phyloP scores from a whole-genome alignment of 2,888 invertebrate species.

The Microctonus brassicae region DNA sequence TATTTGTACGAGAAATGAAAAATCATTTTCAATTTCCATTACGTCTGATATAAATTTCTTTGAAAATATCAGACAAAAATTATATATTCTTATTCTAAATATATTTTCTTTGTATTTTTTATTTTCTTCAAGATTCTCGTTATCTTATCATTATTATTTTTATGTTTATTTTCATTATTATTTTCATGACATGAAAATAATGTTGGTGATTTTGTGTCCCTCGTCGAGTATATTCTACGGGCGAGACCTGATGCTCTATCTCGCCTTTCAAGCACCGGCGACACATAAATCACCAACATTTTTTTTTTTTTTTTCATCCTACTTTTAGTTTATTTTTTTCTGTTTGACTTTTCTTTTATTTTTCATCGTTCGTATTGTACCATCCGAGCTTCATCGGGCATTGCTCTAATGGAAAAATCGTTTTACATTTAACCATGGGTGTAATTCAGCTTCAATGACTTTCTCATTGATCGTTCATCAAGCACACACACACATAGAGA shows the following conservation, averaged over 20 bases:
- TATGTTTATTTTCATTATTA: background rate
- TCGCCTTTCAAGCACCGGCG: conserved; percentile 21
- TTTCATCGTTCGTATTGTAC: background rate
- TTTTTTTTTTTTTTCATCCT: background rate
- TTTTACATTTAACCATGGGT: conserved; percentile 31
- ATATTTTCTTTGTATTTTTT: no score
- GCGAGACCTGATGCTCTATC: conserved; percentile 20
- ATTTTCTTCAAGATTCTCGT: background rate
- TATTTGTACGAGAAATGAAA: background rate
- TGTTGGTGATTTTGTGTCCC: background rate
- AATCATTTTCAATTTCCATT: background rate
- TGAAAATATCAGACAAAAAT: no score
- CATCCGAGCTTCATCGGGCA: conserved; percentile 24
- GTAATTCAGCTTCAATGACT: background rate
- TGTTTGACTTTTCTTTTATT: conserved; percentile 19
- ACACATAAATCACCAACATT: conserved; percentile 19
- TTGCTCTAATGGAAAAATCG: background rate
- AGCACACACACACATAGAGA: background rate
- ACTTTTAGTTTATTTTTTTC: background rate
- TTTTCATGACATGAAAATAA: background rate
- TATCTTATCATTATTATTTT: background rate
- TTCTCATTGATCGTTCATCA: background rate
- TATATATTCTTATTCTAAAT: no score
- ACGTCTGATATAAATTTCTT: no score
- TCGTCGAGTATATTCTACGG: background rate